These are phyloP conservation scores for Malurus alboscapulatus DNA, from an alignment of 2,113 vertebrate genomes.

Conservation along the genomic window DNA sequence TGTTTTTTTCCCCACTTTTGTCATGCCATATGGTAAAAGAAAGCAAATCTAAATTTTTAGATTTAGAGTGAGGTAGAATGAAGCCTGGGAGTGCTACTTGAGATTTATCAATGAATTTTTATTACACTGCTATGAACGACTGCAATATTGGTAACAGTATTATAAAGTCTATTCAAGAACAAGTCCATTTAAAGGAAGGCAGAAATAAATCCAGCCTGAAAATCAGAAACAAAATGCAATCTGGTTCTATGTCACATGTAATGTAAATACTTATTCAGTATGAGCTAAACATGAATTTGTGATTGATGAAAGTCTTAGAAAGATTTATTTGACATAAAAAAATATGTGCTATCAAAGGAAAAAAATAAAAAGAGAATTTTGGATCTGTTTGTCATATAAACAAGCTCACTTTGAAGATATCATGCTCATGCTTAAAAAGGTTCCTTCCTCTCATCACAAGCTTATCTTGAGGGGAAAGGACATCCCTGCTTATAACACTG, in stretches of 20 bases:
- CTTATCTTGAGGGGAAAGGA: background rate
- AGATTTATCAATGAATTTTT: background rate
- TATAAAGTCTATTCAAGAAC: background rate
- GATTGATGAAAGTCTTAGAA: background rate
- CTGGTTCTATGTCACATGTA: background rate
- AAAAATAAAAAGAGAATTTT: background rate
- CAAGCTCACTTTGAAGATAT: background rate
- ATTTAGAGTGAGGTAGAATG: background rate
- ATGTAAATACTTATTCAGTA: background rate
- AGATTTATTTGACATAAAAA: background rate
- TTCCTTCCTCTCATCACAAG: background rate
- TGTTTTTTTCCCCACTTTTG: background rate
- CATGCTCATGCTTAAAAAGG: background rate
- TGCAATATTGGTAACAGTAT: background rate
- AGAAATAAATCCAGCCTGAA: background rate
- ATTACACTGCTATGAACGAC: background rate
- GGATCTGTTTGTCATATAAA: background rate
- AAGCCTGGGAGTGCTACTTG: background rate
- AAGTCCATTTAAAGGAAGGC: background rate
- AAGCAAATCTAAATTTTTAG: background rate
- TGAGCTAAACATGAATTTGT: background rate
- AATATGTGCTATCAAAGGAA: background rate
- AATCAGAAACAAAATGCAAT: background rate
- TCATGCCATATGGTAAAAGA: background rate
- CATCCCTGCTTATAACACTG: background rate